Evolutionary conservation across 2,888 invertebrate species (phyloP), one percentile per base, ranked within the genome.

Genomic region (Glyphotaelius pellucidus): DNA sequence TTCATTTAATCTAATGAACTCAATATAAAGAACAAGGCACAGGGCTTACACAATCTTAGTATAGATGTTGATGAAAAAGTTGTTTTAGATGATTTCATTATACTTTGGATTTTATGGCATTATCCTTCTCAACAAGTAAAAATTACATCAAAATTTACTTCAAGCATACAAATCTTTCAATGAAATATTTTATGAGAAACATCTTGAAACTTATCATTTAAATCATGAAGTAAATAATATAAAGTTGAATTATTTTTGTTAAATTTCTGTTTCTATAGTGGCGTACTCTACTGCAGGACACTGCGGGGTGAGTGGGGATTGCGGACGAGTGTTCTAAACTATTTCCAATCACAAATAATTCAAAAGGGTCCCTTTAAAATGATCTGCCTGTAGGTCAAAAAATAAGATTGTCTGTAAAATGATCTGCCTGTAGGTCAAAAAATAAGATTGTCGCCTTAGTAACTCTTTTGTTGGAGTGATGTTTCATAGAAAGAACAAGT

Each of bases 11-110:
- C 80, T 81, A 90, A 42, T 79, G 80, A 89, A 89, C 88, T 89
- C 88, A 89, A 89, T 80, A 67, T 90, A 80, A 42, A 81, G 88
- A 89, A 92, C 92, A 92, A 92, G 92, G 92, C 92, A 92, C 92
- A 84, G 90, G 90, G 90, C 90, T 81, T 88, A 92, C 84, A 79
- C 88, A 89, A 89, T 89, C 88, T 80, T 89, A 89, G 88, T 89
- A 89, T 32, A 79, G 88, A 79, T 79, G 88, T 89, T 89, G 88
- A 89, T 89, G 88, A 89, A 79, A 89, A 89, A 47, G 86, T 86
- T 86, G 38, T 86, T 85, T 38, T 2, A 81, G 14, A 31, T 81
- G 32, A 32, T 81, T 19, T 31, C 5, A 81, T 32, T 32, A 32
- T 15, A 19, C 2, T 81, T 15, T 31, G 81, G 32, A 81, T 81